Base-by-base conservation (phyloP, 2,113 vertebrate species). In the Synodontis membranacea region DNA sequence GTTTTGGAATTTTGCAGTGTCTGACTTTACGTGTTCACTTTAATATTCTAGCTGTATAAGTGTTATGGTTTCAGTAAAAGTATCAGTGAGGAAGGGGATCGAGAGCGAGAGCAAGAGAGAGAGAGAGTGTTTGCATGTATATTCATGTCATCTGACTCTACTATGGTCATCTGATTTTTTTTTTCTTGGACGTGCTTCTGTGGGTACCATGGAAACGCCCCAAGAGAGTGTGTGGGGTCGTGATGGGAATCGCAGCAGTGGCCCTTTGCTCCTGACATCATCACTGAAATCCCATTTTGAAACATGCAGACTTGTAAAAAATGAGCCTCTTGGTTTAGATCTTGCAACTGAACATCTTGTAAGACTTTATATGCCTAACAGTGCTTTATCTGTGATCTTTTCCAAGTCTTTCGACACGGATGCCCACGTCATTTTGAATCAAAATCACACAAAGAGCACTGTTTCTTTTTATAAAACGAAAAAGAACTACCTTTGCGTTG, bases 171-270 rank as follows among this genome's bases (percentile, higher is more conserved):
- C 46, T 83, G 70, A 74, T 21, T 60, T 76, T 54, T 84, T 84
- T 21, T 60, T 76, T 54, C 76, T 84, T 44, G 52, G 39, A 46
- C n/a, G 76, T 86, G 60, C 46, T 86, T 86, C 34, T 52, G 25
- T 0, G n/a, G 60, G 44, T 21, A 42, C 60, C 76, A 86, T 86
- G 62, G 84, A 64, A 70, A 80, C 25, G 8, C 48, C 46, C 48
- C 1, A 5, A 44, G 23, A 84, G 83, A 4, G 52, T 70, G 60
- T 70, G 70, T 68, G 48, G 28, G 23, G 75, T 42, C 46, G 1
- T 50, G 60, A 34, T 84, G 39, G 42, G 46, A 80, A 80, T 39
- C 75, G 11, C 84, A 80, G 75, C 84, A 42, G 70, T 54, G 23
- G 44, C 4, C 54, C 58, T 80, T 50, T 50, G 23, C 21, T 85